Percentiles rank a stretch among this genome's conserved stretches.
Evolutionary conservation across 2,113 vertebrate genomes (phyloP).

Genomic region (Peucedramus taeniatus): DNA sequence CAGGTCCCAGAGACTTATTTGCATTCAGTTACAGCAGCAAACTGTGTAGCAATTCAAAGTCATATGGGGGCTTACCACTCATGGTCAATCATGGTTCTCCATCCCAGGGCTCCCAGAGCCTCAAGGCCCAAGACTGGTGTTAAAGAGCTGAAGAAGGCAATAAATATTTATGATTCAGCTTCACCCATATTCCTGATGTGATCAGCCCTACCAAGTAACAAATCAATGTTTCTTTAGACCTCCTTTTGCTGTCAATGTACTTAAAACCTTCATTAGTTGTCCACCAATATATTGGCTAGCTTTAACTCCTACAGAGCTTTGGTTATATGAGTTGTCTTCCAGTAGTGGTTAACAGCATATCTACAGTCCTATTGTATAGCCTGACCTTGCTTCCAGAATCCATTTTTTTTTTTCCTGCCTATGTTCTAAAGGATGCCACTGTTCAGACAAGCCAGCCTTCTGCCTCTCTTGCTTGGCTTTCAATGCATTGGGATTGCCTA

Average conservation of each 20-base stretch:
- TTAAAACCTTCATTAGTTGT: neutral
- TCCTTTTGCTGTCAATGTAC: neutral
- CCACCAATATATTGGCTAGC: fast-evolving
- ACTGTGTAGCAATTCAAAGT: neutral
- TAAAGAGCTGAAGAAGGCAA: neutral
- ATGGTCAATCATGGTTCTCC: neutral
- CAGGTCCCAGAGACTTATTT: neutral
- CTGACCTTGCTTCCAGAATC: neutral
- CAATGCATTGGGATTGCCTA: neutral
- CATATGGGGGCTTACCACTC: neutral
- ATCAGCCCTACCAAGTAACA: neutral
- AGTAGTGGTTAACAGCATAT: neutral
- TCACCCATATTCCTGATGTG: neutral
- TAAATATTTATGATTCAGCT: neutral
- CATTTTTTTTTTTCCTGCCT: neutral
- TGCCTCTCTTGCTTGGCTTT: neutral
- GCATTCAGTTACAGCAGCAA: neutral
- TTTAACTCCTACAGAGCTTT: neutral
- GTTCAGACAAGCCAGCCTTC: neutral
- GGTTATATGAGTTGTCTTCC: fast-evolving
- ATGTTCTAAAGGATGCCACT: neutral
- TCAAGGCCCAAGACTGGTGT: fast-evolving
- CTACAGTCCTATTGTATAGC: neutral
- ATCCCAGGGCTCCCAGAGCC: neutral
- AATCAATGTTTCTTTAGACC: neutral